Percentiles rank a stretch among this genome's conserved stretches.
Evolutionary conservation across 2,888 invertebrate genomes (phyloP).

Genomic region (Oeneis ivallda): DNA sequence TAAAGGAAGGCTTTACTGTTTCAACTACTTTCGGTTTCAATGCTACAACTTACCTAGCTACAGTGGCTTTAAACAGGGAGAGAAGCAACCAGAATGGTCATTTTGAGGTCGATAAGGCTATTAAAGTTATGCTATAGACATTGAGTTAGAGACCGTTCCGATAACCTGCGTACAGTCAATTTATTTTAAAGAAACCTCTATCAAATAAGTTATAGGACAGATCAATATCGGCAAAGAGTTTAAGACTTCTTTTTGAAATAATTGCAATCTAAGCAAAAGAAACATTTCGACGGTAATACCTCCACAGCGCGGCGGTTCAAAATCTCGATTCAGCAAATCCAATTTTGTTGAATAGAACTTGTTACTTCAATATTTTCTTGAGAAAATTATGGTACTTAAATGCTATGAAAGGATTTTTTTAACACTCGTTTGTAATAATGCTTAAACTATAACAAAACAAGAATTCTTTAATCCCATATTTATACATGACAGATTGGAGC

Average conservation of each 20-base stretch:
- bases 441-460: not conserved
- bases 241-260: constrained; percentile 40
- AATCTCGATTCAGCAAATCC: constrained; percentile 27
- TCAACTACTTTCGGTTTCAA: not conserved
- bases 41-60: constrained; percentile 34
- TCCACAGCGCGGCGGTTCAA: constrained; percentile 26
- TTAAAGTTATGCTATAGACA: constrained; percentile 59
- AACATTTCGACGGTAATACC: constrained; percentile 35
- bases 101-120: constrained; percentile 76
- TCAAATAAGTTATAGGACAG: constrained; percentile 41
- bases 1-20: not conserved
- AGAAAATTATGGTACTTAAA: not conserved
- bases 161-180: constrained; percentile 63
- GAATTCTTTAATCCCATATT: too few relatives aligned
- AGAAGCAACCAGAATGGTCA: constrained; percentile 59
- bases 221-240: constrained; percentile 47
- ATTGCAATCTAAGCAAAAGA: constrained; percentile 50
- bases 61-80: constrained; percentile 49
- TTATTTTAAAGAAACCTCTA: constrained; percentile 57
- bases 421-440: not conserved
- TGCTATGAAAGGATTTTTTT: not conserved
- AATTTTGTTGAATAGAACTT: constrained; percentile 24
- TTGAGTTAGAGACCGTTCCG: constrained; percentile 68
- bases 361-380: constrained; percentile 18
- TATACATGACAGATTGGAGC: too few relatives aligned